phyloP scores from a whole-genome alignment of 2,797 vertebrate species.

The Neopelma chrysocephalum region DNA sequence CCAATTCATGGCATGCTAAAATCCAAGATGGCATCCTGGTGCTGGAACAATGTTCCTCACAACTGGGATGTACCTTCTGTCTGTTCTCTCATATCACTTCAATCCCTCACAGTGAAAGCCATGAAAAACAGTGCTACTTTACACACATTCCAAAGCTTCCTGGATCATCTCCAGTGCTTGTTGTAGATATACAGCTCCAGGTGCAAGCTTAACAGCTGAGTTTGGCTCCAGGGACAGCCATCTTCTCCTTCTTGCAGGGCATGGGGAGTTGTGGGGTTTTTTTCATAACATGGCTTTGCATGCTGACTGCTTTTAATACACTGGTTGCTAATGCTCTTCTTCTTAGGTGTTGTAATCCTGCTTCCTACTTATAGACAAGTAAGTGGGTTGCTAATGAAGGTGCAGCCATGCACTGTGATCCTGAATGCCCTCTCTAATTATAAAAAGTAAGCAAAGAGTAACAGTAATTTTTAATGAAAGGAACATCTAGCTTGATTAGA shows the following conservation, averaged over 20 bases:
- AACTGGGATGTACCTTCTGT: neutral
- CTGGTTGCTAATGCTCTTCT: neutral
- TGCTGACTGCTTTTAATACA: neutral
- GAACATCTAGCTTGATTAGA: neutral
- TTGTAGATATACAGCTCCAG: neutral
- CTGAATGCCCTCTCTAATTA: neutral
- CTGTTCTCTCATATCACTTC: neutral
- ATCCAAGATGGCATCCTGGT: neutral
- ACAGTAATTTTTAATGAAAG: neutral
- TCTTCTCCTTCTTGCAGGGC: neutral
- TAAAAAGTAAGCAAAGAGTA: neutral
- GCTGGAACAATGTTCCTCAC: neutral
- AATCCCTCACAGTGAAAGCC: neutral
- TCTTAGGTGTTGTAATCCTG: neutral
- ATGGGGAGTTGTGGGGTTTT: neutral
- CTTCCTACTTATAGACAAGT: neutral
- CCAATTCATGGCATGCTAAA: neutral
- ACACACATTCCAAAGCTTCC: neutral
- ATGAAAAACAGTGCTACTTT: neutral
- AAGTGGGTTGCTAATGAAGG: neutral
- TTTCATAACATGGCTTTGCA: fast-evolving
- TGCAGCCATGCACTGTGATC: neutral
- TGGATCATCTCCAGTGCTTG: neutral
- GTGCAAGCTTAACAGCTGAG: neutral
- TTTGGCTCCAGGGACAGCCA: neutral